phyloP scores from a whole-genome alignment of 2,797 vertebrate species.

The Acrocephalus scirpaceus region DNA sequence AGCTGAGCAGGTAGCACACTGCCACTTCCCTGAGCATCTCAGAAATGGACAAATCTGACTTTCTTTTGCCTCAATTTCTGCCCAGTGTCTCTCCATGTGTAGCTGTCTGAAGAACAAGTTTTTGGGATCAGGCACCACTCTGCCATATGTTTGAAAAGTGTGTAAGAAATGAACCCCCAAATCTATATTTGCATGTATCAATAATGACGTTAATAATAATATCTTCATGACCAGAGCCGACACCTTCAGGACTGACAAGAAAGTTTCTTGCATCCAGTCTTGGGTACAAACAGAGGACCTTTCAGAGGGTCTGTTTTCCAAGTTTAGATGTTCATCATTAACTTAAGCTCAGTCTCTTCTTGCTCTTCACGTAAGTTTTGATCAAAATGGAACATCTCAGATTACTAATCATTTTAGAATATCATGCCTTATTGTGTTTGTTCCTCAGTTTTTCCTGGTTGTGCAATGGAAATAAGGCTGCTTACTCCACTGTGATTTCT shows the following conservation, averaged over 20 bases:
- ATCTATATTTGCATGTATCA: background rate
- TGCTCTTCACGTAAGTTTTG: background rate
- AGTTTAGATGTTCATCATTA: background rate
- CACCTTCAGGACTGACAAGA: background rate
- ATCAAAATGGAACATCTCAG: background rate
- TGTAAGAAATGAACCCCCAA: background rate
- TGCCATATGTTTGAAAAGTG: background rate
- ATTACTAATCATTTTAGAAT: background rate
- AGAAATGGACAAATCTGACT: background rate
- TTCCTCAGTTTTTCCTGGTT: conserved; percentile 10
- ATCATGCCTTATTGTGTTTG: background rate
- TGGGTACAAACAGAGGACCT: background rate
- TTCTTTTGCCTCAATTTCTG: background rate
- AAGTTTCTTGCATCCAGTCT: background rate
- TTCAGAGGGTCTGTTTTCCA: background rate
- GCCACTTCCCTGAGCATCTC: background rate
- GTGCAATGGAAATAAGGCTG: conserved; percentile 31
- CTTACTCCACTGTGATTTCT: conserved; percentile 33
- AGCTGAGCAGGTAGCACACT: background rate
- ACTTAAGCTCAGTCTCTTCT: background rate
- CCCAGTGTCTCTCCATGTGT: background rate
- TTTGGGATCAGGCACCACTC: background rate
- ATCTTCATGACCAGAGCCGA: background rate
- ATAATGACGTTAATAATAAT: background rate
- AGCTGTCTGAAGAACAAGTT: background rate